Conservation (phyloP, 2,888 invertebrate genomes). For the Myopa testacea region DNA sequence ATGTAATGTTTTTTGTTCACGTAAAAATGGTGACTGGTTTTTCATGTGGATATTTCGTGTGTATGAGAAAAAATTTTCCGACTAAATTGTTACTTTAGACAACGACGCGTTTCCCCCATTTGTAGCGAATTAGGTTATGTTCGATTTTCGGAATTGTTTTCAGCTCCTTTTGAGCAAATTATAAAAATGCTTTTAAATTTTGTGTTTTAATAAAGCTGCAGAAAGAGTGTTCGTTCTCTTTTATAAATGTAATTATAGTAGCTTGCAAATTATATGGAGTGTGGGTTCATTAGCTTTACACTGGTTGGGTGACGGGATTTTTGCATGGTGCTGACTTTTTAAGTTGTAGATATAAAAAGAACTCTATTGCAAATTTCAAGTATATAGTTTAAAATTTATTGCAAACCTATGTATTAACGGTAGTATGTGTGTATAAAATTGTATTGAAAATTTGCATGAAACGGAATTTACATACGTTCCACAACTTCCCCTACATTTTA, state of each 20-base stretch:
- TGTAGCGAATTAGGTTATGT: constrained; percentile 26
- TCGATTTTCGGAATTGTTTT: constrained; percentile 9
- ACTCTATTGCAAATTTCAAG: constrained; percentile 2
- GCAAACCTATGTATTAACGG: not conserved
- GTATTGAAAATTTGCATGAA: no score
- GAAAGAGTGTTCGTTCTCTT: no score
- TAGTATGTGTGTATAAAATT: constrained; percentile 22
- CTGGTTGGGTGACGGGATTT: not conserved
- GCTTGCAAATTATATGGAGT: no score
- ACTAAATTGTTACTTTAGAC: not conserved
- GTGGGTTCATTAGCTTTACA: no score
- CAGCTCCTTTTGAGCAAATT: not conserved
- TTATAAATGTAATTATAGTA: no score
- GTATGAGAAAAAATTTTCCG: not conserved
- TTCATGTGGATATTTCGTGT: not conserved
- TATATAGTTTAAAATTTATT: no score
- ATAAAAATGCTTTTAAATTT: not conserved
- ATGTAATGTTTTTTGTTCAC: constrained; percentile 10
- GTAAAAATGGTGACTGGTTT: constrained; percentile 21
- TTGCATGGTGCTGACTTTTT: not conserved
- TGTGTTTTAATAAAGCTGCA: not conserved
- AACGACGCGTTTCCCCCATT: not conserved
- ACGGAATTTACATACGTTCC: no score
- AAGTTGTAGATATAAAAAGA: not conserved
- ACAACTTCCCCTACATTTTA: no score